A percentile compares a stretch with the other conserved stretches of the same genome.
phyloP scores from a whole-genome alignment of 2,113 vertebrate species.

The Oreochromis aureus region DNA sequence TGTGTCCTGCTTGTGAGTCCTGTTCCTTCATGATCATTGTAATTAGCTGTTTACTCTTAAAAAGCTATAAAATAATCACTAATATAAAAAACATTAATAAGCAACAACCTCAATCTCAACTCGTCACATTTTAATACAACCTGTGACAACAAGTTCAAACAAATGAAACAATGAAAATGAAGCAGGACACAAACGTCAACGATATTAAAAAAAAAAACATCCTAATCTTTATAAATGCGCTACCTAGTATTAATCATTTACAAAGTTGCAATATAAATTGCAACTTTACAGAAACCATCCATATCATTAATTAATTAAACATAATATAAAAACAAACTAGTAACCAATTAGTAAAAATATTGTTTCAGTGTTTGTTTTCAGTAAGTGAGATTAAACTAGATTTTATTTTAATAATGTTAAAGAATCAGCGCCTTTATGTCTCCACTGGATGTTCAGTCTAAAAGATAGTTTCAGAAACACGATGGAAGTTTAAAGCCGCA shows the following conservation, averaged over 20 bases:
- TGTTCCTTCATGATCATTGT: not conserved
- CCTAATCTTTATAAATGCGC: not conserved
- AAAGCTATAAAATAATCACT: not conserved
- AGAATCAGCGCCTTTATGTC: not conserved
- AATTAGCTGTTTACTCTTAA: not conserved
- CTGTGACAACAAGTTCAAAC: not conserved
- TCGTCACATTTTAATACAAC: not conserved
- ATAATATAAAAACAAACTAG: not conserved
- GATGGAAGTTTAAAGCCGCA: not conserved
- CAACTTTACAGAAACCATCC: not conserved
- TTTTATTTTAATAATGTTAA: not conserved
- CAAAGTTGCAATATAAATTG: not conserved
- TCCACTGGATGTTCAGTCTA: not conserved
- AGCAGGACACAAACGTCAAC: not conserved
- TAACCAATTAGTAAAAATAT: not conserved
- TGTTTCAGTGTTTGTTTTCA: not conserved
- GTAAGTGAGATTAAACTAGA: not conserved
- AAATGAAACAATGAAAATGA: not conserved
- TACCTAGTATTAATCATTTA: not conserved
- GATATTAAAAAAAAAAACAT: fast-evolving
- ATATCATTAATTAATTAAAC: not conserved
- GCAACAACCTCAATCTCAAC: not conserved
- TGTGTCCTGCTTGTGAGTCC: not conserved
- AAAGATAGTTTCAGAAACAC: not conserved
- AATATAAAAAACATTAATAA: not conserved